Conservation (phyloP, 2,888 invertebrate species). For the Desoria tigrina region DNA sequence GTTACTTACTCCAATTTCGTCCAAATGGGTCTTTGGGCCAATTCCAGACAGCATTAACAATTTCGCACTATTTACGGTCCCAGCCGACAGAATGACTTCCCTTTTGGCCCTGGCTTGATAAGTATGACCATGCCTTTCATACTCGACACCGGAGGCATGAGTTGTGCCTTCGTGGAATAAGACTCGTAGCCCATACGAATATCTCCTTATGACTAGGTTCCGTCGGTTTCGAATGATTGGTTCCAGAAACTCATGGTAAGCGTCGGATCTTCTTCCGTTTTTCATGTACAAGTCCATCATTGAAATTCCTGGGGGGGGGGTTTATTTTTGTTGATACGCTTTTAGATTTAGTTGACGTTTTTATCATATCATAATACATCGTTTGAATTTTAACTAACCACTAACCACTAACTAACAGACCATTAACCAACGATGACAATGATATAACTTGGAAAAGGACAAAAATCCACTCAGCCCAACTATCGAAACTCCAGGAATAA, state of each 20-base stretch:
- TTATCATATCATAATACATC: not conserved
- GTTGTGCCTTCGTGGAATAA: conserved; percentile 27
- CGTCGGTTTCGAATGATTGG: conserved; percentile 29
- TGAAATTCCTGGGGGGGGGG: conserved; percentile 39
- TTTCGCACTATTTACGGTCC: conserved; percentile 34
- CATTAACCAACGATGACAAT: too few species aligned
- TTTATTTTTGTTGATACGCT: not conserved
- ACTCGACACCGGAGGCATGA: conserved; percentile 36
- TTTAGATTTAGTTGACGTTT: conserved; percentile 10
- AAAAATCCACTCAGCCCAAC: too few species aligned
- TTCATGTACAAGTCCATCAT: conserved; percentile 47
- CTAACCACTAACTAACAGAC: too few species aligned
- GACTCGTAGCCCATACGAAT: conserved; percentile 30
- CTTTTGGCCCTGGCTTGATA: conserved; percentile 28
- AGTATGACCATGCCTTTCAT: conserved; percentile 36
- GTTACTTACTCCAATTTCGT: conserved; percentile 39
- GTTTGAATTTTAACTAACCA: not conserved
- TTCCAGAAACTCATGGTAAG: conserved; percentile 35
- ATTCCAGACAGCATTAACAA: conserved; percentile 35
- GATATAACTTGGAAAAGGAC: too few species aligned
- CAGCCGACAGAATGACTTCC: conserved; percentile 45
- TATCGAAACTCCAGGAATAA: too few species aligned
- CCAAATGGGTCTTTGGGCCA: conserved; percentile 37
- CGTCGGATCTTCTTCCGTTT: conserved; percentile 39
- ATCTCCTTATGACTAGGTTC: conserved; percentile 33